phyloP scores from a whole-genome alignment of 2,888 invertebrate genomes.

The Caenorhabditis sp. region DNA sequence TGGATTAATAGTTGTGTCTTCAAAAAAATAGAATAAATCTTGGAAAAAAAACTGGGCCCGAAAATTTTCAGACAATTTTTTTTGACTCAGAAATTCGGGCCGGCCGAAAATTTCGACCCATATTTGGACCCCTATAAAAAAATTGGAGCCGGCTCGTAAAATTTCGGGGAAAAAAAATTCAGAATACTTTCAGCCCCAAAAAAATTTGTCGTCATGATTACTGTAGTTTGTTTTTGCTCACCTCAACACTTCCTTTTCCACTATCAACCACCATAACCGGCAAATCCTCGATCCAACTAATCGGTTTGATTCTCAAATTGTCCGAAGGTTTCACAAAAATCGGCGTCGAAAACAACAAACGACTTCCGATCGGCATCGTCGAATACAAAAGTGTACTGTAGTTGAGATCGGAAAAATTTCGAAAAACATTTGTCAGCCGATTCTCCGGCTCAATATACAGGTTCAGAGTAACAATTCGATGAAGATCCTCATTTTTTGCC shows the following conservation, averaged over 20 bases:
- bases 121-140: too few relatives aligned
- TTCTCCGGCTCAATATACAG: constrained; percentile 21
- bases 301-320: constrained; percentile 10
- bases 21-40: too few relatives aligned
- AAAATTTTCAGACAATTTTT: too few relatives aligned
- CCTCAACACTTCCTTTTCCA: background rate
- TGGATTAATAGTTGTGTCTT: too few relatives aligned
- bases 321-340: background rate
- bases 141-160: too few relatives aligned
- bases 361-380: constrained; percentile 1
- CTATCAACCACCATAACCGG: background rate
- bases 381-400: constrained; percentile 19
- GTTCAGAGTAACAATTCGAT: constrained; percentile 25
- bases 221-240: too few relatives aligned
- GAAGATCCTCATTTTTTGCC: constrained; percentile 15
- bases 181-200: too few relatives aligned
- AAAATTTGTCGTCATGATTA: too few relatives aligned
- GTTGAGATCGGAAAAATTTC: constrained; percentile 6
- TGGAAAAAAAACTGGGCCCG: too few relatives aligned
- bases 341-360: constrained; percentile 12
- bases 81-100: too few relatives aligned
- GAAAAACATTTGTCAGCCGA: background rate
- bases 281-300: constrained; percentile 5
- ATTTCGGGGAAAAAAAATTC: too few relatives aligned
- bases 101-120: too few relatives aligned